A percentile compares a stretch with the other conserved stretches of the same genome.
Conservation (phyloP, 2,113 vertebrate species). For the Ciconia boyciana region DNA sequence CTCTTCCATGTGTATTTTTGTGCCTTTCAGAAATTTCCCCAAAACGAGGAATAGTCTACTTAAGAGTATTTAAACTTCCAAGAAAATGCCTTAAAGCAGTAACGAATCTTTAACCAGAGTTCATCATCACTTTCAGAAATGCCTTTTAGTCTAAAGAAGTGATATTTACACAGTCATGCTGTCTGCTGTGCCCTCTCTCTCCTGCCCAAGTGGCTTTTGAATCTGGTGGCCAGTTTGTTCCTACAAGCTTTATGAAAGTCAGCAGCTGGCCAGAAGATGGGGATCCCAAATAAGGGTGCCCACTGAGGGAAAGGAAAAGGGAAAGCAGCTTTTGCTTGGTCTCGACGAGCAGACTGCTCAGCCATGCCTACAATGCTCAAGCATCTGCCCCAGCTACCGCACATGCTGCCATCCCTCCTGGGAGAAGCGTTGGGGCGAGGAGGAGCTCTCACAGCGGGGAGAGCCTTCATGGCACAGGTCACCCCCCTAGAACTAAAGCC, state of each 20-base stretch:
- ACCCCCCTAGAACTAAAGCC: neutral
- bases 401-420: neutral
- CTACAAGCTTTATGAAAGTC: neutral
- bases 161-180: neutral
- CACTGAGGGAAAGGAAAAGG: neutral
- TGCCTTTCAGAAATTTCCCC: neutral
- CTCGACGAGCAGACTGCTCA: neutral
- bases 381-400: neutral
- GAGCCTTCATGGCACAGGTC: neutral
- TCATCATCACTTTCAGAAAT: neutral
- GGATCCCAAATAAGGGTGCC: neutral
- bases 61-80: neutral
- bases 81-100: neutral
- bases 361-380: neutral
- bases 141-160: neutral
- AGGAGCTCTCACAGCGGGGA: neutral
- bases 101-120: neutral
- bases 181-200: neutral
- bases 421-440: neutral
- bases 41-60: neutral
- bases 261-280: neutral
- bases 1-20: neutral
- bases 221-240: neutral
- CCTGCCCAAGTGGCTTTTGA: neutral
- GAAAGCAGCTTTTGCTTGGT: neutral